Percentiles rank a stretch among this genome's conserved stretches.
Evolutionary conservation across 2,797 vertebrate species (phyloP).

Genomic region (Aphelocoma californica): DNA sequence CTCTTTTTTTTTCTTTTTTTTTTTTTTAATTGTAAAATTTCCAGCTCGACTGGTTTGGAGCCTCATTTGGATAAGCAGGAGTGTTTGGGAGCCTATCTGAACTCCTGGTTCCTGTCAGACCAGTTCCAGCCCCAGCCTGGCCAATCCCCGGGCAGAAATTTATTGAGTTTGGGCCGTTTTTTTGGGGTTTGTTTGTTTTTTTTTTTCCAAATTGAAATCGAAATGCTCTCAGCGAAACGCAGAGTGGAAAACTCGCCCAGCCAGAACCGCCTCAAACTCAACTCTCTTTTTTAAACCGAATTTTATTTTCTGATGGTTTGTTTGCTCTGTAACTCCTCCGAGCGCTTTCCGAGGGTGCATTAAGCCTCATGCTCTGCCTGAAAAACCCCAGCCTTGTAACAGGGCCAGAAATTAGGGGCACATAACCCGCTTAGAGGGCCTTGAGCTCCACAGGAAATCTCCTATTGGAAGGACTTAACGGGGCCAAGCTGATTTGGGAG

Average conservation of each 20-base stretch:
- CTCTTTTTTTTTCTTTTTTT: too few relatives aligned
- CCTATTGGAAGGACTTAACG: not conserved
- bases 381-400: not conserved
- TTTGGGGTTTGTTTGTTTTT: too few relatives aligned
- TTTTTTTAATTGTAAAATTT: not conserved
- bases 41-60: conserved; percentile 16
- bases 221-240: not conserved
- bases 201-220: not conserved
- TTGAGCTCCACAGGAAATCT: conserved; percentile 52
- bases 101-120: not conserved
- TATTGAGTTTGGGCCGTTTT: not conserved
- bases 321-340: not conserved
- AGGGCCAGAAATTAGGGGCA: not conserved
- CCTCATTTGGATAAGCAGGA: not conserved
- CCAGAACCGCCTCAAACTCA: not conserved
- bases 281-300: not conserved
- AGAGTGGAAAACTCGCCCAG: not conserved
- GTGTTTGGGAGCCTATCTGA: conserved; percentile 7
- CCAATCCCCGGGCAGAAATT: not conserved
- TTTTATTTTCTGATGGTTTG: not conserved
- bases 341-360: not conserved
- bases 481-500: not conserved
- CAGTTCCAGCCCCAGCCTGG: conserved; percentile 12
- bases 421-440: conserved; percentile 24
- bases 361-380: not conserved